Evolutionary conservation across 1,140 invertebrate species (phyloP).

Genomic region (Drosophila nikananu): DNA sequence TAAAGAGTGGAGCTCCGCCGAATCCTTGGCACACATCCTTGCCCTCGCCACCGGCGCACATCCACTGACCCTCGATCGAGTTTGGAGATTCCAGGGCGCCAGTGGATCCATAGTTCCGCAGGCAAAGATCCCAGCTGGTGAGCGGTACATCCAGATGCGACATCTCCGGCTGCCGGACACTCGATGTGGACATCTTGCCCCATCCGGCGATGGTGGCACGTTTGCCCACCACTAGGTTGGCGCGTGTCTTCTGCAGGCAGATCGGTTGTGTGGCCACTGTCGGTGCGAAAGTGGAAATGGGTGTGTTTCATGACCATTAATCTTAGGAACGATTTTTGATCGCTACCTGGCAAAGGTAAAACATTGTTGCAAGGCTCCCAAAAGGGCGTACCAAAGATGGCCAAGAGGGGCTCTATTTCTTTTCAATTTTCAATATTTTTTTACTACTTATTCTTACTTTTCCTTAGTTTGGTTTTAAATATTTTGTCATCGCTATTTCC

Average conservation of each 20-base stretch:
- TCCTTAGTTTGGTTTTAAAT: too few species aligned
- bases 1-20: conserved; percentile 89
- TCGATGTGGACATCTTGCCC: conserved; percentile 84
- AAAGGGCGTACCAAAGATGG: background rate
- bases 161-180: conserved; percentile 80
- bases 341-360: conserved; percentile 17
- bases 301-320: conserved; percentile 19
- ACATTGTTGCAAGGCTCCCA: conserved; percentile 51
- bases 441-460: too few species aligned
- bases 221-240: conserved; percentile 86
- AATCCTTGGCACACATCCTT: conserved; percentile 90
- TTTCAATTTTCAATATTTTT: background rate
- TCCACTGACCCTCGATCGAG: conserved; percentile 87
- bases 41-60: conserved; percentile 89
- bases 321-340: conserved; percentile 21
- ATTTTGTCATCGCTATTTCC: background rate
- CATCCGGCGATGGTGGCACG: conserved; percentile 85
- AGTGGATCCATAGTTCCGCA: conserved; percentile 81
- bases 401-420: background rate
- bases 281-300: conserved; percentile 15
- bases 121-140: conserved; percentile 83
- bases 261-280: conserved; percentile 87
- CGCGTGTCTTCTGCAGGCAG: conserved; percentile 85
- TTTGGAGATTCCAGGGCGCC: conserved; percentile 84
- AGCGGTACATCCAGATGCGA: conserved; percentile 79